phyloP scores from a whole-genome alignment of 2,888 invertebrate genomes.

The Melieria omissa region DNA sequence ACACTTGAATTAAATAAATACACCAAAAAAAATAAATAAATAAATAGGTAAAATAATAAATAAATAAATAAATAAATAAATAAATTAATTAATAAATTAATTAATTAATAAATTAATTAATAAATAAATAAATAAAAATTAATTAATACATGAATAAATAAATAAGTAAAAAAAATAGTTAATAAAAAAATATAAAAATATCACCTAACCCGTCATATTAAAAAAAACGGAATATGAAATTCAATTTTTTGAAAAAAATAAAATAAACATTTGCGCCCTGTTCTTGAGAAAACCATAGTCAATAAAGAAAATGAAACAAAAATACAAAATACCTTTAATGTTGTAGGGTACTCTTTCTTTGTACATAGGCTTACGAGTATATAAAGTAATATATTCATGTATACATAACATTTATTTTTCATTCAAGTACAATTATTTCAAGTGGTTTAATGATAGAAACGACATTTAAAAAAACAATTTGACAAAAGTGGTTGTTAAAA shows the following conservation, averaged over 20 bases:
- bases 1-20: constrained; percentile 11
- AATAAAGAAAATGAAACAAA: too few relatives aligned
- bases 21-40: neutral
- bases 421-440: too few relatives aligned
- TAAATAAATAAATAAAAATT: constrained; percentile 8
- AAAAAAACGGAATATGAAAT: neutral
- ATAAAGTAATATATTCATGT: too few relatives aligned
- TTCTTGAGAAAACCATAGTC: neutral
- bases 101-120: constrained; percentile 1
- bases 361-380: neutral
- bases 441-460: too few relatives aligned
- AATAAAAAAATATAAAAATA: constrained; percentile 17
- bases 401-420: too few relatives aligned
- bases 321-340: too few relatives aligned
- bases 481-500: too few relatives aligned
- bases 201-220: constrained; percentile 7
- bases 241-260: neutral
- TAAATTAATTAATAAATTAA: neutral
- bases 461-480: too few relatives aligned
- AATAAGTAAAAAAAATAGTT: neutral
- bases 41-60: neutral
- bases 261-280: neutral
- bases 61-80: neutral
- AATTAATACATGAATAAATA: neutral
- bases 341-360: too few relatives aligned